phyloP scores from a whole-genome alignment of 2,797 vertebrate genomes.

The Xiphorhynchus erythropygius region DNA sequence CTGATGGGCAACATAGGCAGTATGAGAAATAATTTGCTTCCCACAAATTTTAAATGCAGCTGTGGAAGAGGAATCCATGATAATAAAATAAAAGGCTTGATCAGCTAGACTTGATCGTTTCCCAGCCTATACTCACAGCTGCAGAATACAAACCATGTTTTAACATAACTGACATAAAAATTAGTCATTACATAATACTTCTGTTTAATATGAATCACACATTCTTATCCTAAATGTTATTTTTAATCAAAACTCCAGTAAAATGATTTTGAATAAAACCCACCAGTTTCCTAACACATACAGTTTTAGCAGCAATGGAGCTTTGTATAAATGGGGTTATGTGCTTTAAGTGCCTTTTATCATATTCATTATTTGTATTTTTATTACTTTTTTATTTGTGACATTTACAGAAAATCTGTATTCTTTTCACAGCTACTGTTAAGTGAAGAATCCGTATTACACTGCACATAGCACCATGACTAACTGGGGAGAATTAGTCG shows the following conservation, averaged over 20 bases:
- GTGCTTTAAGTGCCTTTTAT: constrained; percentile 28
- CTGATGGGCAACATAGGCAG: constrained; percentile 55
- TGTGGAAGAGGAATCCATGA: constrained; percentile 60
- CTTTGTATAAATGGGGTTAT: not conserved
- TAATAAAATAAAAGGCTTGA: constrained; percentile 64
- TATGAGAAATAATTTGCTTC: constrained; percentile 68
- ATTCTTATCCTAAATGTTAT: constrained; percentile 22
- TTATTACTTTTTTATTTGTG: not conserved
- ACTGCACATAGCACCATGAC: not conserved
- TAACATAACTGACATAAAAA: constrained; percentile 46
- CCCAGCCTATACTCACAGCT: constrained; percentile 61
- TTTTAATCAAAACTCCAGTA: constrained; percentile 20
- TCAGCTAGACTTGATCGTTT: constrained; percentile 44
- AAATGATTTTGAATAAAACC: constrained; percentile 40
- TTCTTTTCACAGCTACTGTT: constrained; percentile 35
- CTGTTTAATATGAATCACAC: constrained; percentile 36
- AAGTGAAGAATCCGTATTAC: not conserved
- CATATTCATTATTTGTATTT: not conserved
- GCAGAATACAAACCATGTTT: constrained; percentile 50
- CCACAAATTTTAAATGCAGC: constrained; percentile 64
- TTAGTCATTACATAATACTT: constrained; percentile 23
- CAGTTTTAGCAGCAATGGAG: constrained; percentile 21
- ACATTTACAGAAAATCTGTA: constrained; percentile 19
- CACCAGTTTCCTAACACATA: constrained; percentile 11
- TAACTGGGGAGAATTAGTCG: not conserved